Base-by-base conservation (phyloP, 2,888 invertebrate genomes). In the Ceriagrion tenellum region DNA sequence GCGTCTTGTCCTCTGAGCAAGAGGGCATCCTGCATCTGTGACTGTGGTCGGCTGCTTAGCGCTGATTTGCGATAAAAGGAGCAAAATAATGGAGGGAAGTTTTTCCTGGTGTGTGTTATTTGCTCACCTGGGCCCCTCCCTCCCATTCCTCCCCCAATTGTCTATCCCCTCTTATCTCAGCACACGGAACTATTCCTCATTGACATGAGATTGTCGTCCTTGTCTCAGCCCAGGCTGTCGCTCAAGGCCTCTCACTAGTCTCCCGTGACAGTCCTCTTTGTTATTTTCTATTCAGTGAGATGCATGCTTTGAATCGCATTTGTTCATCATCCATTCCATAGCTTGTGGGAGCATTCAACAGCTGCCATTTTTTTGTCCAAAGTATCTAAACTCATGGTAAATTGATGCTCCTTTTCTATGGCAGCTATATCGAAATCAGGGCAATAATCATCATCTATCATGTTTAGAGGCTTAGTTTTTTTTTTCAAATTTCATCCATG, bases 1-100 rank as follows among this genome's bases (percentile, higher is more conserved):
- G 69, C 69, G 20, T 81, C 26, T 56, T 55, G n/a, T 63, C 95
- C 55, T 81, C 81, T 12, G 95, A 95, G 89, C 95, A 95, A 59
- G 95, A 95, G 93, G 95, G 95, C 55, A 95, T 95, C 47, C 91
- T 95, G 55, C 95, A 95, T 95, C 90, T 95, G 95, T 95, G 95
- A 95, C 95, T 56, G 59, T 23, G 89, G 56, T 40, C 20, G 35
- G 47, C 69, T n/a, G 26, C 40, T 16, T 47, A 47, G 63, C 59
- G 63, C 91, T 91, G 63, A 91, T 30, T 23, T 91, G n/a, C 6
- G 13, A 10, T 3, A 35, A 30, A n/a, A 16, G 13, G 13, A 35
- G 13, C 35, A 35, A 18, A 81, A 81, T 4, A 18, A 81, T 35
- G 30, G 35, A 16, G 81, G 16, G 81, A 35, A 20, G 59, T 10